Base-by-base conservation (phyloP, 2,113 vertebrate genomes). In the Dendrocopos noguchii region DNA sequence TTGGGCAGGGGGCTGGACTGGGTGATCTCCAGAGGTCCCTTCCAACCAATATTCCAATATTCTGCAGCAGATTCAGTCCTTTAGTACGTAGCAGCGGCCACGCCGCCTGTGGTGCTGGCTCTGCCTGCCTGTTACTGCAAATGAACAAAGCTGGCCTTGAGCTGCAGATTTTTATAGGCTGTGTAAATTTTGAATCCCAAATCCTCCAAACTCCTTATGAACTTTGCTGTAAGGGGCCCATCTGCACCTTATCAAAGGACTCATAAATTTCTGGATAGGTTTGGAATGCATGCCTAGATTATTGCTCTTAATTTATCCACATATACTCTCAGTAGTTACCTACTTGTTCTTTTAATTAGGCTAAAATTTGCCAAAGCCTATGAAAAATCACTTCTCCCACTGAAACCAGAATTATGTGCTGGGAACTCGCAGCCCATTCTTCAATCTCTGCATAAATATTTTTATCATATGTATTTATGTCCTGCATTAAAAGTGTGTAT, bases 361-460 rank as follows among this genome's bases (percentile, higher is more conserved):
- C 39, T 84, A 79, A 88, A 93, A 93, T 90, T 94, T 90, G 44
- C 56, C 75, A 84, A 86, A 81, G 74, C 28, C 5, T 75, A 55
- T 84, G 70, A 94, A 90, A 88, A 94, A 84, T 46, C 81, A 55
- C 74, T 75, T 86, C 60, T 75, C 20, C 65, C 50, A 80, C 50
- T 88, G 66, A 72, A 94, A 93, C 68, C 34, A 88, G 73, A 67
- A 68, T 73, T 72, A 68, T 46, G 64, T 50, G 11, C 52, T 66
- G 84, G 66, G 56, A 84, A 28, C 66, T 92, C 5, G 2, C 50
- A 88, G 66, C 63, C 28, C 60, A 22, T 84, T 84, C 71, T 96
- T 93, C 84, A 90, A 60, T 46, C 92, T 88, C 57, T 79, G 34
- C 88, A 87, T 81, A 95, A 92, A 91, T 90, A 84, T 61, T 90